These are phyloP conservation scores for Atherinosoma microstoma DNA, from an alignment of 2,797 vertebrate genomes.

Conservation along the genomic window DNA sequence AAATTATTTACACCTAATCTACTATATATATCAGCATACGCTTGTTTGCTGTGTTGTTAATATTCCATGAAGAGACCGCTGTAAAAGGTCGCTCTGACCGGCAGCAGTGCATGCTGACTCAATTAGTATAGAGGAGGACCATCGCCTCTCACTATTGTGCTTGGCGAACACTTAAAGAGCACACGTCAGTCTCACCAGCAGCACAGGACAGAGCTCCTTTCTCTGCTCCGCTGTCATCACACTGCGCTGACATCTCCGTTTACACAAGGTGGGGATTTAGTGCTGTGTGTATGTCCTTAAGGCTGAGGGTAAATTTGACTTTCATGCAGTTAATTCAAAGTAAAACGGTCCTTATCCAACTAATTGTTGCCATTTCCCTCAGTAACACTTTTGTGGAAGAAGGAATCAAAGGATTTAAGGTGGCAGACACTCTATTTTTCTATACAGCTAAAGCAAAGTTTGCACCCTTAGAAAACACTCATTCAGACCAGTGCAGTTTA, in stretches of 20 bases:
- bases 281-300: constrained; percentile 32
- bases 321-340: constrained; percentile 20
- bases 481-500: constrained; percentile 6
- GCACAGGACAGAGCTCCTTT: constrained; percentile 74
- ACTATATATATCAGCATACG: constrained; percentile 32
- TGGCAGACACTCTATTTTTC: constrained; percentile 5
- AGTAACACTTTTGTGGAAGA: constrained; percentile 3
- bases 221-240: constrained; percentile 67
- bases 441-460: constrained; percentile 9
- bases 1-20: constrained; percentile 8
- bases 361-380: background rate
- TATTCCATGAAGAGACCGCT: constrained; percentile 66
- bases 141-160: constrained; percentile 76
- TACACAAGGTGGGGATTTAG: constrained; percentile 71
- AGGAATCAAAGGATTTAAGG: background rate
- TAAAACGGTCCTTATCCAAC: constrained; percentile 5
- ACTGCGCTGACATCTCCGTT: constrained; percentile 71
- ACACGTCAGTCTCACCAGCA: constrained; percentile 75
- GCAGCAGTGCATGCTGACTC: constrained; percentile 78
- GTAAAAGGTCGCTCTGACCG: constrained; percentile 65
- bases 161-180: constrained; percentile 75
- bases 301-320: constrained; percentile 19
- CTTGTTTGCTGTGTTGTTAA: constrained; percentile 66
- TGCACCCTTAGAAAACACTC: background rate
- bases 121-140: constrained; percentile 76